Evolutionary conservation across 2,888 invertebrate genomes (phyloP).

Genomic region (Agonopterix alstromeriana): DNA sequence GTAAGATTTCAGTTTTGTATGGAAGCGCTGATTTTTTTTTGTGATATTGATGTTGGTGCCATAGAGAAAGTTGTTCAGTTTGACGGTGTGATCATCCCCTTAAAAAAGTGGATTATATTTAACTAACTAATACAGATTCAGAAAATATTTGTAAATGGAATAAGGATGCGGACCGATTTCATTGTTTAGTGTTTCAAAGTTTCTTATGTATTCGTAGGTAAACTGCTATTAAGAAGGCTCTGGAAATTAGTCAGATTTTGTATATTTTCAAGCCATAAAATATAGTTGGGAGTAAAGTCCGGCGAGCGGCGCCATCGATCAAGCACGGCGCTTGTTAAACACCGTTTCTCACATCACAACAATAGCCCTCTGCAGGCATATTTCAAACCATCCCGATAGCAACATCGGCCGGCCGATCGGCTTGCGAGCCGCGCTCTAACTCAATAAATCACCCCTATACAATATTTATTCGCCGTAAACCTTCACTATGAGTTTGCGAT

Average conservation of each 20-base stretch:
- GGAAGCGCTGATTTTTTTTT: too few relatives aligned
- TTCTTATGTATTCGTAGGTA: too few relatives aligned
- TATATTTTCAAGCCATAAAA: constrained; percentile 54
- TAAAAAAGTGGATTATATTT: too few relatives aligned
- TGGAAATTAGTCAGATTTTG: constrained; percentile 44
- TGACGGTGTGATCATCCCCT: too few relatives aligned
- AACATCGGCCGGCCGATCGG: constrained; percentile 64
- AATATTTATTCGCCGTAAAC: constrained; percentile 68
- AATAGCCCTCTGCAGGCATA: constrained; percentile 70
- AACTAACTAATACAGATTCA: too few relatives aligned
- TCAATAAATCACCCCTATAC: constrained; percentile 72
- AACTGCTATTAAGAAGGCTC: background rate
- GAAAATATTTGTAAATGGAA: too few relatives aligned
- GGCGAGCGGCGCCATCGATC: constrained; percentile 55
- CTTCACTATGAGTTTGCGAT: constrained; percentile 47
- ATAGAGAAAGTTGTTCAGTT: too few relatives aligned
- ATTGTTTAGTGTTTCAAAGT: too few relatives aligned
- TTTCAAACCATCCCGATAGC: constrained; percentile 70
- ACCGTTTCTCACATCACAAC: constrained; percentile 74
- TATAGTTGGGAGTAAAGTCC: constrained; percentile 44
- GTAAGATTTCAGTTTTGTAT: too few relatives aligned
- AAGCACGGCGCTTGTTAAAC: constrained; percentile 67
- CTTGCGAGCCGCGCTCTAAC: constrained; percentile 48
- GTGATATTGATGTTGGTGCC: too few relatives aligned
- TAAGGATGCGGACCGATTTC: too few relatives aligned